These are phyloP conservation scores for Pyxicephalus adspersus DNA, from an alignment of 2,113 vertebrate species.

Conservation along the genomic window DNA sequence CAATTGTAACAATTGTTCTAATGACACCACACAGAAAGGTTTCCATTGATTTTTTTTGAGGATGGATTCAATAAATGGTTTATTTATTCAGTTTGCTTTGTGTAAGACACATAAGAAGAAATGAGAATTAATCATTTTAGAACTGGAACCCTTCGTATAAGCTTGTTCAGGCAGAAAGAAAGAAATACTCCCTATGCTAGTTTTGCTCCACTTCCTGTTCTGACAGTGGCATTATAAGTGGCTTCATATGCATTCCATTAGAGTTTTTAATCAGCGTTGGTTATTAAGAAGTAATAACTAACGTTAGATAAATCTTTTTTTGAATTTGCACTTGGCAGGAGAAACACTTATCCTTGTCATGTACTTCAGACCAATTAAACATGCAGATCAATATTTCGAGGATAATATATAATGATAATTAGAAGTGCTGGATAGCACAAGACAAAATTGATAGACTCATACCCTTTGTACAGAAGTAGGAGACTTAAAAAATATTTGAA, in stretches of 20 bases:
- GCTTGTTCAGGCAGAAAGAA: no score
- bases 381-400: conserved; percentile 13
- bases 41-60: no score
- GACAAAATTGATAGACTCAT: not conserved
- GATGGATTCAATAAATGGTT: no score
- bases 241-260: no score
- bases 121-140: no score
- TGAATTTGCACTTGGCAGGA: not conserved
- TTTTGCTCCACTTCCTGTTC: no score
- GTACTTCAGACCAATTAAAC: conserved; percentile 2
- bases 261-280: not conserved
- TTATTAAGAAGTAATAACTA: not conserved
- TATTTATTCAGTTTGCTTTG: no score
- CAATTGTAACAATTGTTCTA: no score
- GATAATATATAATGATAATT: conserved; percentile 19
- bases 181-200: no score
- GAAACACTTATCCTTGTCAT: conserved; percentile 18
- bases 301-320: not conserved
- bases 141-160: no score
- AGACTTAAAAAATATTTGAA: not conserved
- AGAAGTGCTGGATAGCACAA: not conserved
- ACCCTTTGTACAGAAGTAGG: not conserved
- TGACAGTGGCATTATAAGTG: not conserved
- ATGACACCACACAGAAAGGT: no score
- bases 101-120: no score